A percentile compares a stretch with the other conserved stretches of the same genome.
phyloP scores from a whole-genome alignment of 2,888 invertebrate species.

The Drosophila acutilabella region DNA sequence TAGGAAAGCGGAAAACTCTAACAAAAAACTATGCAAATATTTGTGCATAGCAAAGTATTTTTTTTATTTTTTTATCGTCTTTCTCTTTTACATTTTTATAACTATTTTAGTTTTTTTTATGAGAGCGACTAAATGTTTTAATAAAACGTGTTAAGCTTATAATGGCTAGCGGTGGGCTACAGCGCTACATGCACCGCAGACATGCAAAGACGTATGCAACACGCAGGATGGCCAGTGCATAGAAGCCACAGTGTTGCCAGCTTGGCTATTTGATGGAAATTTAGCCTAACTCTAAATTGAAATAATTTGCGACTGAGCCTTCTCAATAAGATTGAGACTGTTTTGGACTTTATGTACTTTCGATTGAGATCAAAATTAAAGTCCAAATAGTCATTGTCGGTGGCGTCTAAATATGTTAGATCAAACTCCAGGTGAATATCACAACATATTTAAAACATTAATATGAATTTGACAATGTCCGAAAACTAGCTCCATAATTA shows the following conservation, averaged over 20 bases:
- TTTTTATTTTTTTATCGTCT: neutral
- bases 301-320: no score
- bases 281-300: no score
- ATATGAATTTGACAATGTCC: no score
- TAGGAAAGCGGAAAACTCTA: slow-evolving; percentile 6
- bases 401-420: no score
- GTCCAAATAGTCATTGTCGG: no score
- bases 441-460: no score
- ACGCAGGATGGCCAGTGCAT: neutral
- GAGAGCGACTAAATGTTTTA: slow-evolving; percentile 39
- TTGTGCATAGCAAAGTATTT: slow-evolving; percentile 27
- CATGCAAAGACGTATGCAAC: slow-evolving; percentile 1
- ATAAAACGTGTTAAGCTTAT: slow-evolving; percentile 34
- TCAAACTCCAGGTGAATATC: no score
- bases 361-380: no score
- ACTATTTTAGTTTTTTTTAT: slow-evolving; percentile 7
- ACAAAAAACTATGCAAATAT: slow-evolving; percentile 63
- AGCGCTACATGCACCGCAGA: slow-evolving; percentile 3
- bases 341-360: no score
- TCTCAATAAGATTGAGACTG: no score
- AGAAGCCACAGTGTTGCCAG: neutral
- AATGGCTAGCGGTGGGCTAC: slow-evolving; percentile 10
- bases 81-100: slow-evolving; percentile 6
- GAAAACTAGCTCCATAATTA: no score
- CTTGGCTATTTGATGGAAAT: no score